Base-by-base conservation (phyloP, 2,888 invertebrate genomes). In the Trachelus iudaicus region DNA sequence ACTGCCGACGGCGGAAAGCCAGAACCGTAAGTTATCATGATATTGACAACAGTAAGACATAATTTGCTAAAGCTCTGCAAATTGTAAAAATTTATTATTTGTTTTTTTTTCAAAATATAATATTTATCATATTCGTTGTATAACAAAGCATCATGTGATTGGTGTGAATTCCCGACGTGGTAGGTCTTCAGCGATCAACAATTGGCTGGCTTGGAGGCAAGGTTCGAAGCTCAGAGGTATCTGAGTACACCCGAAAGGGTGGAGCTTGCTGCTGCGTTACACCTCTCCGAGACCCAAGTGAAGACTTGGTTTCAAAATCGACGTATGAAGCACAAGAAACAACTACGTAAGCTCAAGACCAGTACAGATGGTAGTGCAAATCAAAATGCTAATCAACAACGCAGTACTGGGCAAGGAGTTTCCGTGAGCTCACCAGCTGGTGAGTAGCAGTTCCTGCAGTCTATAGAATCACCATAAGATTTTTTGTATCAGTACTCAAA, bases 301-400 rank as follows among this genome's bases (percentile, higher is more conserved):
- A 98, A 98, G 93, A 99, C 98, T 80, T 98, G 98, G 98, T 98
- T 99, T 92, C 98, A 99, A 93, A 99, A 99, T 92, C 93, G 98
- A 35, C 93, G 99, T 85, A 99, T 99, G 99, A 98, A 98, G 90
- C 97, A 98, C 91, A 98, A 98, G 93, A 98, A 98, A 88, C 97
- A 97, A 89, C 92, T 97, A 92, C 91, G 96, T 85, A 96, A 96
- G 87, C 92, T 95, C 79, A 94, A 94, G 84, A 89, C 85, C 30
- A 81, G 77, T 71, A 86, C 83, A 75, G 83, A 84, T n/a, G 83
- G 83, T 23, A 84, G 83, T 77, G 82, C 76, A 40, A 79, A 83
- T 31, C 77, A 81, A 80, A 80, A 82, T 76, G 85, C 87, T 35
- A 83, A 83, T 79, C 90, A 90, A 76, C 85, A 85, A 73, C 87